Percentiles rank a stretch among this genome's conserved stretches.
These are phyloP conservation scores for Drosophila nigricruria DNA, from an alignment of 2,888 invertebrate species.

Conservation along the genomic window DNA sequence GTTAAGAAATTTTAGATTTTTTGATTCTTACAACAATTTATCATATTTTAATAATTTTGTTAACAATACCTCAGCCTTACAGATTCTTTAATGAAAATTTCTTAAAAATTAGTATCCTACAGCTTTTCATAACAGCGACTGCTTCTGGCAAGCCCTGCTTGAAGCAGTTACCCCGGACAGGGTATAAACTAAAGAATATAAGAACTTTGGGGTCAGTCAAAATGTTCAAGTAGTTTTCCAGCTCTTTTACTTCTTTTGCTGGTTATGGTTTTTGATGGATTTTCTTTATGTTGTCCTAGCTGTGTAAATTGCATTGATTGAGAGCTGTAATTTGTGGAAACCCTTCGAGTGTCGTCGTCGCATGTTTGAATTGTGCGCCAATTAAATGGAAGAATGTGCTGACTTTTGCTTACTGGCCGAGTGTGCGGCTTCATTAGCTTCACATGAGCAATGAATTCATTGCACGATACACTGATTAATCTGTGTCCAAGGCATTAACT, in stretches of 20 bases:
- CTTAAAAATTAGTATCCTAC: background rate
- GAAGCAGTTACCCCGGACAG: background rate
- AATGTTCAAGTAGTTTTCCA: slow-evolving; percentile 39
- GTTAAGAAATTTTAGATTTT: no score
- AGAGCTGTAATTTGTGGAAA: slow-evolving; percentile 70
- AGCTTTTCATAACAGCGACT: background rate
- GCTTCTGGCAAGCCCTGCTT: background rate
- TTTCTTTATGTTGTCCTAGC: slow-evolving; percentile 40
- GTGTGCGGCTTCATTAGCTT: slow-evolving; percentile 35
- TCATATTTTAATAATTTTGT: no score
- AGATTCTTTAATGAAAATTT: background rate
- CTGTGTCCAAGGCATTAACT: slow-evolving; percentile 73
- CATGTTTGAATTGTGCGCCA: slow-evolving; percentile 4
- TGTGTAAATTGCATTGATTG: slow-evolving; percentile 67
- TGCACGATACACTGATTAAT: slow-evolving; percentile 74
- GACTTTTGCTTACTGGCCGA: background rate
- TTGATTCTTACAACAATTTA: no score
- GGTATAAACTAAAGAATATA: slow-evolving; percentile 1
- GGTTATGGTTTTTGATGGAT: slow-evolving; percentile 80
- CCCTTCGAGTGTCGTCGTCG: slow-evolving; percentile 47
- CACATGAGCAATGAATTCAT: slow-evolving; percentile 43
- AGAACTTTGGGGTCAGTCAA: slow-evolving; percentile 37
- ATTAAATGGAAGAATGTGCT: slow-evolving; percentile 49
- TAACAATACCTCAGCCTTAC: background rate
- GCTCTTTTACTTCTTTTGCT: slow-evolving; percentile 9